Evolutionary conservation across 1,140 invertebrate genomes (phyloP), one percentile per base, ranked within the genome.

Genomic region (Lepidurus packardi): DNA sequence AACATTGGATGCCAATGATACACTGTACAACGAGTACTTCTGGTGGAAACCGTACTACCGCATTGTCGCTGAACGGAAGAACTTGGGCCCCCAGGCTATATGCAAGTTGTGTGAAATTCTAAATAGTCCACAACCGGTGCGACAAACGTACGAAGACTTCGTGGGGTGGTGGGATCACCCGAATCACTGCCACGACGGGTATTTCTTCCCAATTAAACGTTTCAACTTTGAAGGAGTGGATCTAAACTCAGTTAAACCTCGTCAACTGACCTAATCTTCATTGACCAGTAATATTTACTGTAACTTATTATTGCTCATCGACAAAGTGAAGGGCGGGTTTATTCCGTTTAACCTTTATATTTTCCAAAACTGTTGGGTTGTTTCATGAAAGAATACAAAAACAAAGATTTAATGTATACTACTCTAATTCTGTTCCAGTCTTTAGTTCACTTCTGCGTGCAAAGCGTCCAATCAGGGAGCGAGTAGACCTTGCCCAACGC

Each of bases 1-100:
- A 13, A 81, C 81, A 53, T 81, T 92, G 43, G 87, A 86, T 13
- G 77, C 73, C 10, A 82, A 84, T 78, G 80, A 82, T n/a, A 78
- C 78, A 8, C 21, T 79, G 74, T 86, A 83, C 75, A 80, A 80
- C 10, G 78, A 82, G 45, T 84, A 84, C 77, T 81, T 85, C 74
- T 80, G 80, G 74, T 84, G 82, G 80, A 86, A 84, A 79, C 81
- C 81, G 24, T 65, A 80, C 73, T 82, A 80, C 41, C 42, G 7
- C 42, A 47, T 79, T 25, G 73, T 43, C 10, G 7, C 10, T 9
- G 43, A 43, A 73, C 43, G 44, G 41, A 73, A 79, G 21, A 43
- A 74, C 34, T 73, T 73, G n/a, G 77, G 16, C 21, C 45, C 47
- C 25, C 43, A 34, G 9, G 42, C 78, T 43, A 77, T 78, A 16